Evolutionary conservation across 2,888 invertebrate genomes (phyloP).

Genomic region (Cenopis cana): DNA sequence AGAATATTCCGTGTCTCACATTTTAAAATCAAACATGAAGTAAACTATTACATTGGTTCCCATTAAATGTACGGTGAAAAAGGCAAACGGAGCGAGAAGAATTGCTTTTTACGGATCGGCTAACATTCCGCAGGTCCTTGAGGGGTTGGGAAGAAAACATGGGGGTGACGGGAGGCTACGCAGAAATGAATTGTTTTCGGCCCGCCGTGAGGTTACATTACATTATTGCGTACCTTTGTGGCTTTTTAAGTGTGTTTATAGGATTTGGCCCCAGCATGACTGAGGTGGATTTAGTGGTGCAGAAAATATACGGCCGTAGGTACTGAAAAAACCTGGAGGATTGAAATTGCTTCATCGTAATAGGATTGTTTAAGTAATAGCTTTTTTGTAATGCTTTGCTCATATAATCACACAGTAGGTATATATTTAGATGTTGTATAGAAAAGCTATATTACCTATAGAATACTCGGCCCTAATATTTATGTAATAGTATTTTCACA

Average conservation of each 20-base stretch:
- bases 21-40: constrained; percentile 53
- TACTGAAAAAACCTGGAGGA: constrained; percentile 30
- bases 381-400: not conserved
- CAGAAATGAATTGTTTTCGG: constrained; percentile 79
- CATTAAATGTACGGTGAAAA: constrained; percentile 80
- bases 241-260: constrained; percentile 73
- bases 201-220: constrained; percentile 73
- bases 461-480: no score
- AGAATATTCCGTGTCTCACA: not conserved
- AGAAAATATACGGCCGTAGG: constrained; percentile 36
- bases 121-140: constrained; percentile 70
- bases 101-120: constrained; percentile 82
- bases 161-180: constrained; percentile 52
- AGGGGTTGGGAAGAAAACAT: constrained; percentile 50
- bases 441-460: no score
- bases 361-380: not conserved
- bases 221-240: constrained; percentile 75
- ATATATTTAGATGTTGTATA: no score
- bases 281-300: constrained; percentile 32
- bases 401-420: no score
- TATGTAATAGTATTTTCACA: no score
- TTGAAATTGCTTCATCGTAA: constrained; percentile 27
- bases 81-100: constrained; percentile 78
- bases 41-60: constrained; percentile 73
- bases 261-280: constrained; percentile 56